These are phyloP conservation scores for Drosophila auraria DNA, from an alignment of 1,140 invertebrate genomes.

Conservation along the genomic window DNA sequence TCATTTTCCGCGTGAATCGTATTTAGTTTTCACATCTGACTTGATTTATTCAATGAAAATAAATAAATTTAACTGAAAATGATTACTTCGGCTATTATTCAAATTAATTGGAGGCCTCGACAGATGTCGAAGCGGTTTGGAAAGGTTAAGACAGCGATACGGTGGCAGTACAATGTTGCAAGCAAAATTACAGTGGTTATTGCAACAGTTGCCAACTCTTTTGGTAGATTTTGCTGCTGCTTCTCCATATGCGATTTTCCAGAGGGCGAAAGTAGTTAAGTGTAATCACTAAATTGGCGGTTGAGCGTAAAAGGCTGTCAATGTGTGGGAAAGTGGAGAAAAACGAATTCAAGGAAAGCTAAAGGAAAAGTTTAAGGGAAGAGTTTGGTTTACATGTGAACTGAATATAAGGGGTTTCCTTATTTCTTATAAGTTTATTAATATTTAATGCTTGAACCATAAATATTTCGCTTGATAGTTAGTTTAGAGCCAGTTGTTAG, in stretches of 20 bases:
- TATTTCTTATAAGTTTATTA: too few species aligned
- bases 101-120: constrained; percentile 38
- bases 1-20: constrained; percentile 56
- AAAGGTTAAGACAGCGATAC: constrained; percentile 19
- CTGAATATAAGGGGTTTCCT: not conserved
- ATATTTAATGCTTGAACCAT: too few species aligned
- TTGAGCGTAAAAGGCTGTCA: not conserved
- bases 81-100: constrained; percentile 29
- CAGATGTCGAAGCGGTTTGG: constrained; percentile 17
- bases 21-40: constrained; percentile 28
- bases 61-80: constrained; percentile 1
- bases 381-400: too few species aligned
- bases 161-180: constrained; percentile 30
- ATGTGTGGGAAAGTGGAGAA: constrained; percentile 14
- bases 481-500: too few species aligned
- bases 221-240: constrained; percentile 20
- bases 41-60: constrained; percentile 11
- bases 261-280: constrained; percentile 20
- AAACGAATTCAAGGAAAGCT: not conserved
- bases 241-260: constrained; percentile 2
- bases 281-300: constrained; percentile 23
- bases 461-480: too few species aligned
- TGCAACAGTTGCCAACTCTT: constrained; percentile 22
- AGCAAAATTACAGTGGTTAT: constrained; percentile 38
- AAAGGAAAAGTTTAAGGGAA: not conserved